Evolutionary conservation across 2,888 invertebrate genomes (phyloP).

Genomic region (Acanthopleura granulata): DNA sequence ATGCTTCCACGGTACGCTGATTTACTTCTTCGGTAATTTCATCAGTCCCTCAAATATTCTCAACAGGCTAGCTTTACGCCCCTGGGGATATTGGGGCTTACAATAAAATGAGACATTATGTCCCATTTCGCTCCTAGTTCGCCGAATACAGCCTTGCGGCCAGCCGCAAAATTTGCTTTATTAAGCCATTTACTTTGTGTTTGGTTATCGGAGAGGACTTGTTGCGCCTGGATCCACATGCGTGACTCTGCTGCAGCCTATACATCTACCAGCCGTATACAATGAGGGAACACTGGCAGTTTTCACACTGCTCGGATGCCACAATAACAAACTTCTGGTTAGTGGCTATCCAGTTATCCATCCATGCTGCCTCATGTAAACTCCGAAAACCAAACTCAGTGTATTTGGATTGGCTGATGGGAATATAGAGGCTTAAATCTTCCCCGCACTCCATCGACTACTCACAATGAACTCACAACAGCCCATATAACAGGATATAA

Average conservation of each 20-base stretch:
- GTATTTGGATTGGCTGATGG: no score
- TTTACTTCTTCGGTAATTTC: neutral
- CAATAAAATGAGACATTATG: conserved; percentile 7
- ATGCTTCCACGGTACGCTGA: neutral
- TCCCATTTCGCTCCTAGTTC: neutral
- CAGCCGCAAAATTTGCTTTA: neutral
- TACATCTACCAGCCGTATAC: no score
- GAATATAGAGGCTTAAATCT: no score
- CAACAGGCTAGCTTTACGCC: neutral
- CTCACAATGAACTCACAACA: no score
- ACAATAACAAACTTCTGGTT: neutral
- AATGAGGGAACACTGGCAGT: no score
- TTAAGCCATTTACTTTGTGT: neutral
- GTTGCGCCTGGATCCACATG: neutral
- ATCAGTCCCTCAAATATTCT: neutral
- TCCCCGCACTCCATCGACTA: no score
- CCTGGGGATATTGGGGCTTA: neutral
- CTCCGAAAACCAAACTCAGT: no score
- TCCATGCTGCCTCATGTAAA: neutral
- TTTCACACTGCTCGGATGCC: no score
- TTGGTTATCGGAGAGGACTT: neutral
- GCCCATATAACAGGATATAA: no score
- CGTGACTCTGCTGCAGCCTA: no score
- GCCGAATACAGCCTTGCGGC: neutral
- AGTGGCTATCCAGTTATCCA: neutral